Percentiles rank a stretch among this genome's conserved stretches.
phyloP scores from a whole-genome alignment of 35 echinoderm and acorn worm genomes.

The Heliocidaris tuberculata region DNA sequence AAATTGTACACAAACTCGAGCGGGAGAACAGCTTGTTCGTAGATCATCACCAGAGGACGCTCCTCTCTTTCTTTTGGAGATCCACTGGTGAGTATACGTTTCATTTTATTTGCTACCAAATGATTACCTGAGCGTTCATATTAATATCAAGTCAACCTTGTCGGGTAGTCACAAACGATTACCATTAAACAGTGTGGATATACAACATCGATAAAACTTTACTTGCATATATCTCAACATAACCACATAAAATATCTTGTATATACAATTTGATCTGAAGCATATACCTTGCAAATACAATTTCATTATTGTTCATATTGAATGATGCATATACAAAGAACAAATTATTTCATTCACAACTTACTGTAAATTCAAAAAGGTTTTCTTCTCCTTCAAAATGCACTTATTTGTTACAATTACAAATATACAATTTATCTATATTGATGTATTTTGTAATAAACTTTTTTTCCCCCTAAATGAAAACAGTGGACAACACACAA shows the following conservation, averaged over 20 bases:
- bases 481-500: background rate
- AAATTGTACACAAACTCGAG: background rate
- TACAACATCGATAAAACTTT: background rate
- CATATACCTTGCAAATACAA: slow-evolving; percentile 4
- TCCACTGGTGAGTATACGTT: background rate
- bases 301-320: background rate
- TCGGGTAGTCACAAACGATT: slow-evolving; percentile 3
- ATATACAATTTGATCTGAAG: background rate
- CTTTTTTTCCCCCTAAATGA: background rate
- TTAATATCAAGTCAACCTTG: background rate
- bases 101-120: background rate
- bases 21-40: background rate
- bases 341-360: background rate
- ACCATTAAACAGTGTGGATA: slow-evolving; percentile 17
- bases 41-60: background rate
- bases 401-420: slow-evolving; percentile 12
- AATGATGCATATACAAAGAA: slow-evolving; percentile 13
- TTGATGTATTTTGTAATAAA: background rate
- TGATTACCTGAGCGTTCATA: slow-evolving; percentile 3
- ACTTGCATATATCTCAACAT: background rate
- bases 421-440: slow-evolving; percentile 14
- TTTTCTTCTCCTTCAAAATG: slow-evolving; percentile 5
- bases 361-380: background rate
- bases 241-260: background rate
- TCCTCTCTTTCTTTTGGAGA: background rate